These are phyloP conservation scores for Melitaea cinxia DNA, from an alignment of 1,140 invertebrate genomes.

Conservation along the genomic window DNA sequence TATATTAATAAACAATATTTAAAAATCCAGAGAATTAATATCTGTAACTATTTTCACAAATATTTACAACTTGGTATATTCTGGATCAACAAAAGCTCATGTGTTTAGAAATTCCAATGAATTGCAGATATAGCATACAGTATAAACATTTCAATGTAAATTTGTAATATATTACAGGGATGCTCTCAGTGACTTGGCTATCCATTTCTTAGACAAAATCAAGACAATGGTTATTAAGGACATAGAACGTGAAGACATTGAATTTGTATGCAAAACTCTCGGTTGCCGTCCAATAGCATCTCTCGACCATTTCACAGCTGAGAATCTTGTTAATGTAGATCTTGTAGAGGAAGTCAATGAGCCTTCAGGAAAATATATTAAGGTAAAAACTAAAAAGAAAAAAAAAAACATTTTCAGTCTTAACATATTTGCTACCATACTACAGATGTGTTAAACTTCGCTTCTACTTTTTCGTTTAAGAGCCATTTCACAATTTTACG, in stretches of 20 bases:
- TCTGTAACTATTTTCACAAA: no score
- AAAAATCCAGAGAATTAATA: no score
- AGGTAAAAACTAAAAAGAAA: conserved; percentile 88
- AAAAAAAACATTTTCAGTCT: not conserved
- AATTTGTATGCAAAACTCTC: conserved; percentile 64
- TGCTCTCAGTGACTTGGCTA: conserved; percentile 97
- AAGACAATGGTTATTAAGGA: conserved; percentile 92
- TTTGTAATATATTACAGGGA: conserved; percentile 83
- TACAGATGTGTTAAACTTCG: no score
- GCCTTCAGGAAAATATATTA: conserved; percentile 96
- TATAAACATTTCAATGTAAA: no score
- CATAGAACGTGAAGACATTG: conserved; percentile 23
- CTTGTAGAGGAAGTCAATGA: conserved; percentile 96
- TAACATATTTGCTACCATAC: not conserved
- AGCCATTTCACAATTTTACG: no score
- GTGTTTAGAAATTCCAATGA: no score
- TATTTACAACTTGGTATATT: no score
- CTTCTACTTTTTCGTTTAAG: no score
- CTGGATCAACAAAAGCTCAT: no score
- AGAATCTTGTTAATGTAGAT: conserved; percentile 95
- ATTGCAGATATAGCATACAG: no score
- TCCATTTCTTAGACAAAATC: conserved; percentile 99
- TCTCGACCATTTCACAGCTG: conserved; percentile 97
- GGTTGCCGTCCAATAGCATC: conserved; percentile 98
- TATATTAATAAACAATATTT: no score